Evolutionary conservation across 2,113 vertebrate genomes (phyloP).

Genomic region (Myrmecophaga tridactyla): DNA sequence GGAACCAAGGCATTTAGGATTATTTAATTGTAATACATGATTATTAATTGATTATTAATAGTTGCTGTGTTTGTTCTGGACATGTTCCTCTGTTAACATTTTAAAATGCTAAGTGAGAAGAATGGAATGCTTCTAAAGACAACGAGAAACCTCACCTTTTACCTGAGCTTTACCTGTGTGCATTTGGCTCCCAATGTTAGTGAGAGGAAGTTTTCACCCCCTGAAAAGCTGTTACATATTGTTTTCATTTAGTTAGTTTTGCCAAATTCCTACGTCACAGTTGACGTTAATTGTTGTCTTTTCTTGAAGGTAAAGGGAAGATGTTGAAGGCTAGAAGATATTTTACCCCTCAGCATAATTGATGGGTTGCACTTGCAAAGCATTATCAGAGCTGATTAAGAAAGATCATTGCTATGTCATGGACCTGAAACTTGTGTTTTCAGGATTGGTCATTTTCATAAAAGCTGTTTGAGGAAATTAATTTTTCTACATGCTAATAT

Average conservation of each 20-base stretch:
- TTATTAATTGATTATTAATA: not conserved
- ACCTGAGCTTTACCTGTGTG: not conserved
- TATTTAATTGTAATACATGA: conserved; percentile 2
- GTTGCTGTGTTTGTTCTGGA: conserved; percentile 3
- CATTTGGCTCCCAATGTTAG: not conserved
- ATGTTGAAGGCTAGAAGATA: not conserved
- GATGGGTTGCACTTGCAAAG: not conserved
- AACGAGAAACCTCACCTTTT: not conserved
- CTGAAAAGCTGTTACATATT: not conserved
- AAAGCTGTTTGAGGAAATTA: not conserved
- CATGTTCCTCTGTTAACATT: not conserved
- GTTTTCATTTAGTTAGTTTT: not conserved
- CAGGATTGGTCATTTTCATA: not conserved
- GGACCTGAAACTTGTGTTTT: not conserved
- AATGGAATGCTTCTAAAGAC: not conserved
- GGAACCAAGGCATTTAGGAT: not conserved
- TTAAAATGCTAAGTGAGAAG: not conserved
- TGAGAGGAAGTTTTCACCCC: not conserved
- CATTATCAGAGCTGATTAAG: not conserved
- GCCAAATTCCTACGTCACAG: not conserved
- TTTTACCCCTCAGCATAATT: not conserved
- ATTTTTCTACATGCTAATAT: not conserved
- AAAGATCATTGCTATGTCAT: not conserved
- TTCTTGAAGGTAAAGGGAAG: not conserved
- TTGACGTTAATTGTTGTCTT: not conserved